A percentile compares a stretch with the other conserved stretches of the same genome.
Conservation (phyloP, 2,797 vertebrate genomes). For the Ispidina lecontei region DNA sequence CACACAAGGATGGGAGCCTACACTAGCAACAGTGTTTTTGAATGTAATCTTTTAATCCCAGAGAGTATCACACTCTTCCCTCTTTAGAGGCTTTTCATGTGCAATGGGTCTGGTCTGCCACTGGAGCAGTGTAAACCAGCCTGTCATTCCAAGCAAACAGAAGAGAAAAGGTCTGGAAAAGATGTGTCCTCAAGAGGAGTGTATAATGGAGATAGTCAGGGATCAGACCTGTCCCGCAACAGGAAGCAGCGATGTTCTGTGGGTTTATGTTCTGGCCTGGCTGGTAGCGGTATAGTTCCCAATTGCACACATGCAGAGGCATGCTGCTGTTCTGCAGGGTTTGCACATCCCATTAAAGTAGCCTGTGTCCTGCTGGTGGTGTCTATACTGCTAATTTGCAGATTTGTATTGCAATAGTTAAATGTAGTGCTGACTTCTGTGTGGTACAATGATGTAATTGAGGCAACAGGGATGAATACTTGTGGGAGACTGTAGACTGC, state of each 20-base stretch:
- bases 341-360: neutral
- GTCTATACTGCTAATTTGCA: neutral
- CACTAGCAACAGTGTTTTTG: neutral
- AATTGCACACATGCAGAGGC: neutral
- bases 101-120: too few species aligned
- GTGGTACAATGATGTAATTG: neutral
- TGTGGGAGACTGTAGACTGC: neutral
- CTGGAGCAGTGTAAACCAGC: neutral
- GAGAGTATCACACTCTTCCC: neutral
- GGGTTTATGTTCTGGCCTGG: too few species aligned
- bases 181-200: neutral
- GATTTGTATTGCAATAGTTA: neutral
- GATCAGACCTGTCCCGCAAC: neutral
- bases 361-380: neutral
- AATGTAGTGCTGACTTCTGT: neutral
- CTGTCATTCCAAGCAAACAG: neutral
- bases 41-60: neutral
- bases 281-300: neutral
- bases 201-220: neutral
- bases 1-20: neutral
- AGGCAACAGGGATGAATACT: neutral
- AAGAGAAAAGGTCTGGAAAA: neutral
- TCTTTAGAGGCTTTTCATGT: accelerated
- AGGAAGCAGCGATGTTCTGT: neutral
- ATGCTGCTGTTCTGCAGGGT: neutral